Evolutionary conservation across 2,888 invertebrate genomes (phyloP).

Genomic region (Scaptomyza tumidula): DNA sequence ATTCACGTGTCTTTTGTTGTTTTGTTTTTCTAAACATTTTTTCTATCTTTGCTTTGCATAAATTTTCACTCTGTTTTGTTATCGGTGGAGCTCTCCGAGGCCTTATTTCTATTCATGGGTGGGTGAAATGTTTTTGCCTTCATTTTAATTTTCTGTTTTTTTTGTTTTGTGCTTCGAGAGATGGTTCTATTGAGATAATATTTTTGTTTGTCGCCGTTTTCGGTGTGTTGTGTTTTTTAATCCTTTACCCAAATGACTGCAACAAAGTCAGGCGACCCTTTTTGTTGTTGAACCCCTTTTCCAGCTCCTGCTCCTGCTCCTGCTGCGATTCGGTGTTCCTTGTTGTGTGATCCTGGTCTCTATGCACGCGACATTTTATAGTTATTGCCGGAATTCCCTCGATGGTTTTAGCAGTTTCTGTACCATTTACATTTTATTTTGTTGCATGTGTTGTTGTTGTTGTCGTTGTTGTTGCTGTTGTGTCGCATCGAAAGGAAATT

Average conservation of each 20-base stretch:
- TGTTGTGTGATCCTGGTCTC: conserved; percentile 8
- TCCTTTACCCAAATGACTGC: conserved; percentile 69
- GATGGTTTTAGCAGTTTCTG: conserved; percentile 73
- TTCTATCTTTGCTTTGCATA: conserved; percentile 73
- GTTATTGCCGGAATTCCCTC: conserved; percentile 78
- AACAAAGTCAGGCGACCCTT: conserved; percentile 46
- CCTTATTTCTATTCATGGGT: conserved; percentile 21
- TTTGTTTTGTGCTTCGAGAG: conserved; percentile 48
- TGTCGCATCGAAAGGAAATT: conserved; percentile 63
- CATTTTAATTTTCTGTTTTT: conserved; percentile 58
- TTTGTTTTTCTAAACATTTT: conserved; percentile 44
- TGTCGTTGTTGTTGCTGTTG: conserved; percentile 22
- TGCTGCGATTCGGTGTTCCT: neutral
- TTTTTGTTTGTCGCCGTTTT: conserved; percentile 63
- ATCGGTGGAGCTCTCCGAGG: conserved; percentile 43
- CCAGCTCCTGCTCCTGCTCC: neutral
- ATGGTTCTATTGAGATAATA: conserved; percentile 77
- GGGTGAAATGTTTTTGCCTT: conserved; percentile 43
- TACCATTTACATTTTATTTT: conserved; percentile 72
- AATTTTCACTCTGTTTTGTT: conserved; percentile 76
- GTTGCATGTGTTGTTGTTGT: conserved; percentile 51
- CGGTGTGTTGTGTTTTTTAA: conserved; percentile 58
- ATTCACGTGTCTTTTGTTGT: conserved; percentile 36
- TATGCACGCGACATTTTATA: conserved; percentile 74
- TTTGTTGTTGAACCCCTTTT: neutral